A percentile compares a stretch with the other conserved stretches of the same genome.
Evolutionary conservation across 2,888 invertebrate genomes (phyloP).

Genomic region (Papilio demoleus): DNA sequence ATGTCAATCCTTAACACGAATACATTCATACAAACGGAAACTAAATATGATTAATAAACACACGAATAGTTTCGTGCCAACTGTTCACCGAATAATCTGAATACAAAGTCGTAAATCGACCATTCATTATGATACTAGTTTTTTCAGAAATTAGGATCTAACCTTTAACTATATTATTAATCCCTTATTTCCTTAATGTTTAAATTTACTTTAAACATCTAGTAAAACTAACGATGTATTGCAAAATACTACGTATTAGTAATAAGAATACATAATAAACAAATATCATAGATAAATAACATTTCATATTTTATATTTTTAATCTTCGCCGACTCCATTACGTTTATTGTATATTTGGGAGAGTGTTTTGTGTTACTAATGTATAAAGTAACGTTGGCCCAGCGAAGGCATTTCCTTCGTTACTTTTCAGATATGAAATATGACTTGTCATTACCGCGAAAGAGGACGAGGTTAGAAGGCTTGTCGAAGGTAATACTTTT

Average conservation of each 20-base stretch:
- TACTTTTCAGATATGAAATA: constrained; percentile 41
- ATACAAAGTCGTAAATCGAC: no score
- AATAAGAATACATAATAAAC: not conserved
- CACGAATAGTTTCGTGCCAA: not conserved
- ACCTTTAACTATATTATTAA: no score
- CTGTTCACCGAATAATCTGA: no score
- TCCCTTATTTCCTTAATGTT: no score
- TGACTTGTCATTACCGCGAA: constrained; percentile 54
- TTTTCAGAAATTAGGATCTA: no score
- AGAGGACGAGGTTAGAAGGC: constrained; percentile 73
- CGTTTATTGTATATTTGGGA: constrained; percentile 22
- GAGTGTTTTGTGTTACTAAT: constrained; percentile 34
- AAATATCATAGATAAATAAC: not conserved
- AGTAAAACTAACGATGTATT: no score
- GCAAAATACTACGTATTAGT: no score
- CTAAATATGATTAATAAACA: constrained; percentile 15
- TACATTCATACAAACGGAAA: constrained; percentile 18
- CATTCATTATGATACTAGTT: no score
- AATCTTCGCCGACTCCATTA: constrained; percentile 21
- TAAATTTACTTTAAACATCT: no score
- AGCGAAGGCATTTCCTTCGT: constrained; percentile 29
- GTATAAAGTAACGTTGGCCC: constrained; percentile 23
- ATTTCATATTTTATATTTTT: constrained; percentile 18
- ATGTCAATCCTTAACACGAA: constrained; percentile 30
- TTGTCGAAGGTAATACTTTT: constrained; percentile 56